Percentiles rank a stretch among this genome's conserved stretches.
phyloP scores from a whole-genome alignment of 2,113 vertebrate species.

The Nansenia antarctica region DNA sequence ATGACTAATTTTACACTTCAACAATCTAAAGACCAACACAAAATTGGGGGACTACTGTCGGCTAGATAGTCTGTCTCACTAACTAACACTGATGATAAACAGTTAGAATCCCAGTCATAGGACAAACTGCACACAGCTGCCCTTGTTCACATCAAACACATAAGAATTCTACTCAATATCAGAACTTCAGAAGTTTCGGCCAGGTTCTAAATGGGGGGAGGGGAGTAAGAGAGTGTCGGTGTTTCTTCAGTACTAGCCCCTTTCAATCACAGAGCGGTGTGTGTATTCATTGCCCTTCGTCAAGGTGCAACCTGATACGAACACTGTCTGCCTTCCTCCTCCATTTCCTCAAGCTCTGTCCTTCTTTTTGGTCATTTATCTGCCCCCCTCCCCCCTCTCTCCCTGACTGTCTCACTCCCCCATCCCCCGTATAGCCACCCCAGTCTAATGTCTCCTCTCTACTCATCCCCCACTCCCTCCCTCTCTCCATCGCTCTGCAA shows the following conservation, averaged over 20 bases:
- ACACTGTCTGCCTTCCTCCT: conserved; percentile 31
- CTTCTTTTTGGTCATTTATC: conserved; percentile 57
- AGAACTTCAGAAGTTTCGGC: too few species aligned
- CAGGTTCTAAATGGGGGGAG: too few species aligned
- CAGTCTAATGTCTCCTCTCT: background rate
- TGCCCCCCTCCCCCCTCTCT: conserved; percentile 12
- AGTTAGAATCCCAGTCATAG: too few species aligned
- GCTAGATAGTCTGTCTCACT: too few species aligned
- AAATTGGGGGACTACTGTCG: too few species aligned
- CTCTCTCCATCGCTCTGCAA: conserved; percentile 38
- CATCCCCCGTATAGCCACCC: conserved; percentile 14
- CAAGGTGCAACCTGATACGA: conserved; percentile 31
- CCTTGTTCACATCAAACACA: too few species aligned
- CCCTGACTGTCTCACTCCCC: conserved; percentile 26
- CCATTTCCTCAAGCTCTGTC: conserved; percentile 24
- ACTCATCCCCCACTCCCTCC: conserved; percentile 8
- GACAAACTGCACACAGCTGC: too few species aligned
- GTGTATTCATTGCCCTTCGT: conserved; percentile 40
- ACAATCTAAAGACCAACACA: conserved; percentile 50
- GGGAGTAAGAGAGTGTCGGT: too few species aligned
- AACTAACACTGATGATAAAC: too few species aligned
- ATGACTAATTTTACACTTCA: conserved; percentile 58
- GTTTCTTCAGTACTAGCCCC: too few species aligned
- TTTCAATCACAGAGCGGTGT: conserved; percentile 2
- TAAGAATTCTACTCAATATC: too few species aligned